phyloP scores from a whole-genome alignment of 2,113 vertebrate species.

The Vidua chalybeata region DNA sequence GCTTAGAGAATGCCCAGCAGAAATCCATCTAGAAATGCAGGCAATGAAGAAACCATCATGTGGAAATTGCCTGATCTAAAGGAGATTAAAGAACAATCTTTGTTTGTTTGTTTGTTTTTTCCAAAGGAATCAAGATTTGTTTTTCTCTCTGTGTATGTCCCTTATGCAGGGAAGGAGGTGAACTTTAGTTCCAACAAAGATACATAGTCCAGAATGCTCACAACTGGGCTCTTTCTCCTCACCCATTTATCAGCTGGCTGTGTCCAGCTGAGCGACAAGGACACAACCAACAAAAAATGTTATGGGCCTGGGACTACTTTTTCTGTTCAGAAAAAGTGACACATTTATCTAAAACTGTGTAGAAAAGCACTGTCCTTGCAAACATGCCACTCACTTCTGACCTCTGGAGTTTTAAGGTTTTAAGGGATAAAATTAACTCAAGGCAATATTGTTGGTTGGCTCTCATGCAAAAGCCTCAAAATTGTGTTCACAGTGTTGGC shows the following conservation, averaged over 20 bases:
- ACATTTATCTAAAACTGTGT: neutral
- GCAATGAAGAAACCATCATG: constrained; percentile 26
- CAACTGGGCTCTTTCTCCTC: neutral
- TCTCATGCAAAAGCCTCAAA: neutral
- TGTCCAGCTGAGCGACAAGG: neutral
- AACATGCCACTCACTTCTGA: neutral
- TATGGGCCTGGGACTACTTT: neutral
- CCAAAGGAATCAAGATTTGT: neutral
- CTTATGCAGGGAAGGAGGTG: neutral
- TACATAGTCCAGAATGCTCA: neutral
- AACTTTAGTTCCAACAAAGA: neutral
- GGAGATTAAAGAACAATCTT: constrained; percentile 3
- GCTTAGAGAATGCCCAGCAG: neutral
- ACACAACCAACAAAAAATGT: neutral
- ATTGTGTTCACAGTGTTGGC: neutral
- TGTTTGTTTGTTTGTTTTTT: neutral
- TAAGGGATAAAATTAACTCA: neutral
- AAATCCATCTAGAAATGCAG: constrained; percentile 22
- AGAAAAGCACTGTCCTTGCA: neutral
- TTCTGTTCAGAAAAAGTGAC: neutral
- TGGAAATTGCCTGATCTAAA: constrained; percentile 32
- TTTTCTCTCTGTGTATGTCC: neutral
- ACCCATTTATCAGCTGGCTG: neutral
- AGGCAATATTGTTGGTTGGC: neutral
- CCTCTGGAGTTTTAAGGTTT: neutral